These are phyloP conservation scores for Scopus umbretta DNA, from an alignment of 2,113 vertebrate species.

Conservation along the genomic window DNA sequence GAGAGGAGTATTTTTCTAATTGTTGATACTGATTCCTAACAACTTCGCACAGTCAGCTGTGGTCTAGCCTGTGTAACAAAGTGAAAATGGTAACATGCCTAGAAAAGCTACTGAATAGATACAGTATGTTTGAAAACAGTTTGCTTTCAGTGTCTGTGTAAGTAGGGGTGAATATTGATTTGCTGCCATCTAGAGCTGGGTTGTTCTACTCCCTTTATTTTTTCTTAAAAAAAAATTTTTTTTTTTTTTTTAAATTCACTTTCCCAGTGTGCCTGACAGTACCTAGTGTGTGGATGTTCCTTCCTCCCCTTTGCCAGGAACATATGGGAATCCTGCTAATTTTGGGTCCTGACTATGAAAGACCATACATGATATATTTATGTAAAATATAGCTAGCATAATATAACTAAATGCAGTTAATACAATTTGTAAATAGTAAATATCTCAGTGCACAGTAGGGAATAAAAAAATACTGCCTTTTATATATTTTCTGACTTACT, in stretches of 20 bases:
- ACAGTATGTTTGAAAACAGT: neutral
- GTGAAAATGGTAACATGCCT: neutral
- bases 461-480: neutral
- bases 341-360: neutral
- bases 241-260: neutral
- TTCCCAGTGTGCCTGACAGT: neutral
- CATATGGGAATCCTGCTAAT: neutral
- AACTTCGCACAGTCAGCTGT: neutral
- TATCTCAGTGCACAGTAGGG: neutral
- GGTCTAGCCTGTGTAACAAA: neutral
- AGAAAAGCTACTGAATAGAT: neutral
- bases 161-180: slow-evolving; percentile 44
- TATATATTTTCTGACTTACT: neutral
- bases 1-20: neutral
- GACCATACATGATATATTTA: neutral
- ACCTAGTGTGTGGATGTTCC: neutral
- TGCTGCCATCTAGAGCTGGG: slow-evolving; percentile 65
- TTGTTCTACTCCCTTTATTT: neutral
- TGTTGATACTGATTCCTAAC: neutral
- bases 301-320: neutral
- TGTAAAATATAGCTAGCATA: neutral
- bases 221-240: neutral
- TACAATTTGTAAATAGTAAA: neutral
- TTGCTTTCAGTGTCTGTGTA: neutral
- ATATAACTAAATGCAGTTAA: neutral